Evolutionary conservation across 1,140 invertebrate species (phyloP), one percentile per base, ranked within the genome.

Genomic region (Ceratina japonica): DNA sequence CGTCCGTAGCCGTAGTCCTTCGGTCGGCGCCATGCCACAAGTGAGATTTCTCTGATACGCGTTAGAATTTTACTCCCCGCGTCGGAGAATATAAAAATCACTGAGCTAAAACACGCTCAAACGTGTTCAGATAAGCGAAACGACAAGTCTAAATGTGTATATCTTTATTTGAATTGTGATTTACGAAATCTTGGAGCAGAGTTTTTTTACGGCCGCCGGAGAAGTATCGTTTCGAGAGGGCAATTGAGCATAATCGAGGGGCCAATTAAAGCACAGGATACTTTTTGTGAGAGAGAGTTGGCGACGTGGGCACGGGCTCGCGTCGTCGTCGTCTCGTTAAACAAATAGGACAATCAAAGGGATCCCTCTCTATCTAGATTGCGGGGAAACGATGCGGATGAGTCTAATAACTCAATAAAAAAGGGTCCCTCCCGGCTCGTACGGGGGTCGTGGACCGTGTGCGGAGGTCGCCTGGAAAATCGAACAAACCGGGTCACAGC

Each of bases 291-390:
- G n/a, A 18, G n/a, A n/a, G 44, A 75, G 51, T 69, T 51, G 4
- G 27, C 49, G 18, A 37, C 13, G 44, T 37, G 56, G 18, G 27
- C 66, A 62, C 44, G 15, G 16, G 24, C 24, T 31, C 13, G 44
- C 44, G 27, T 31, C 44, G n/a, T n/a, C n/a, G n/a, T n/a, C n/a
- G 75, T 52, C n/a, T 52, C 56, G 75, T 76, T 76, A 70, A 76
- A 76, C 65, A 76, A 76, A 76, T 76, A 61, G 65, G n/a, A 62
- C 65, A 59, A 59, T 76, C 75, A 76, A 76, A 59, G 22, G 75
- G 56, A 44, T 70, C 27, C 73, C 59, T 31, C 24, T 63, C 16
- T n/a, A n/a, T n/a, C n/a, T 44, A 31, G 44, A 68, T 69, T 15
- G 54, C 54, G 22, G 74, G 22, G 37, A 61, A 76, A 61, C 24